Evolutionary conservation across 2,797 vertebrate species (phyloP), one percentile per base, ranked within the genome.

Genomic region (Sardinella longiceps): DNA sequence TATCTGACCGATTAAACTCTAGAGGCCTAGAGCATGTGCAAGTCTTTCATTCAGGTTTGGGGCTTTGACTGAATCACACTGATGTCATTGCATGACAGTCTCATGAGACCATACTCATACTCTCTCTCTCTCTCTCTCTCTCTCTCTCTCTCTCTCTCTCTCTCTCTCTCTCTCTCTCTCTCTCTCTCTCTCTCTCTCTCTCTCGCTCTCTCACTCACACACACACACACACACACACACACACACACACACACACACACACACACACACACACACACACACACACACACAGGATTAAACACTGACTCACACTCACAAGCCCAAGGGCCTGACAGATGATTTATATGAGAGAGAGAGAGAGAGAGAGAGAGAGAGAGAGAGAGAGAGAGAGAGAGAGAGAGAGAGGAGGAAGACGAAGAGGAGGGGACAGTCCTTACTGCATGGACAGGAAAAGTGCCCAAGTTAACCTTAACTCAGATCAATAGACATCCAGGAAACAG

Each of bases 81-180:
- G 83, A 80, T 81, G 81, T 87, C 25, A 86, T 58, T 58, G 12
- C 80, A 48, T 45, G 82, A 87, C 84, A 89, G 84, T 50, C 86
- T 85, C 74, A 66, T 20, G 70, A 30, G 86, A 66, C 85, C 63
- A 86, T 56, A 83, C 60, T 4, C n/a, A n/a, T n/a, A n/a, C 25
- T 30, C 18, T 84, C 56, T 80, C 58, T 84, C 51, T 45, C 25
- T 80, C 53, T 58, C 30, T 20, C 60, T 30, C 37, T 23, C 5
- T 37, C 53, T 37, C 53, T 15, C 25, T 39, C 25, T 14, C 48
- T 77, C 30, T 25, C 48, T 80, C 83, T 56, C 28, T 39, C 46
- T 77, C 30, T 14, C 14, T n/a, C n/a, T n/a, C n/a, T n/a, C n/a
- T n/a, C 25, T 30, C 18, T 84, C 56, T 80, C 58, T 84, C 51